Percentiles rank a stretch among this genome's conserved stretches.
Evolutionary conservation across 1,140 invertebrate genomes (phyloP).

Genomic region (Ceratoteleas bidentatus): DNA sequence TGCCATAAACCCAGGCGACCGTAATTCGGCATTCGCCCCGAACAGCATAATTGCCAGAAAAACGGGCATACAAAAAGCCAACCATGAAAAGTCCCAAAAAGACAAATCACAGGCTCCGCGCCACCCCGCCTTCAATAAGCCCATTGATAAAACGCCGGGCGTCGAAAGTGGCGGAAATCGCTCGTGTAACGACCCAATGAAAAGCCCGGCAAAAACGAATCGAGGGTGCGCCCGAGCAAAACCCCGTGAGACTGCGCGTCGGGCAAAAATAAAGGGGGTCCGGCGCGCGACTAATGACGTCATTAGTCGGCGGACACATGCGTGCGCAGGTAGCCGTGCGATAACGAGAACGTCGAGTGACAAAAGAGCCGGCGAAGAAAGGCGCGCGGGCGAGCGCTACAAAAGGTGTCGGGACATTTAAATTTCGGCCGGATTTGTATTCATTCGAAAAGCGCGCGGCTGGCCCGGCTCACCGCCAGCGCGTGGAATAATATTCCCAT

Average conservation of each 20-base stretch:
- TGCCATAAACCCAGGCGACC: too few species aligned
- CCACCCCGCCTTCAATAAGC: conserved; percentile 31
- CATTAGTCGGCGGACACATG: conserved; percentile 58
- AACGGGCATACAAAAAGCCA: conserved; percentile 16
- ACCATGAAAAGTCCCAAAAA: conserved; percentile 12
- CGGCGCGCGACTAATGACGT: conserved; percentile 51
- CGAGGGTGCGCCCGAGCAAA: conserved; percentile 2
- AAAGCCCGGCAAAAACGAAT: conserved; percentile 20
- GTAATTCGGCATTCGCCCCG: not conserved
- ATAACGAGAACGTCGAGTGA: conserved; percentile 21
- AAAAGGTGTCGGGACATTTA: conserved; percentile 8
- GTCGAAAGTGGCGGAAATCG: conserved; percentile 46
- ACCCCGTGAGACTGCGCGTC: conserved; percentile 21
- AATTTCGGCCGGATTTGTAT: not conserved
- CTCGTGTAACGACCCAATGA: conserved; percentile 47
- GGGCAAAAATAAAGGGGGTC: conserved; percentile 33
- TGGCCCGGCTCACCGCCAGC: too few species aligned
- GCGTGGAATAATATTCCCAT: too few species aligned
- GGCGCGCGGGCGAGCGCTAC: not conserved
- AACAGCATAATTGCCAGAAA: conserved; percentile 22
- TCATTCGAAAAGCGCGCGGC: too few species aligned
- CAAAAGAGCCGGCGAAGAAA: conserved; percentile 9
- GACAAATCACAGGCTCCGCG: conserved; percentile 13
- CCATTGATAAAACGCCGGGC: conserved; percentile 43
- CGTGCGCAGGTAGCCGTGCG: conserved; percentile 39